These are phyloP conservation scores for Dimorphilus gyrociliatus DNA, from an alignment of 2,888 invertebrate species.

Conservation along the genomic window DNA sequence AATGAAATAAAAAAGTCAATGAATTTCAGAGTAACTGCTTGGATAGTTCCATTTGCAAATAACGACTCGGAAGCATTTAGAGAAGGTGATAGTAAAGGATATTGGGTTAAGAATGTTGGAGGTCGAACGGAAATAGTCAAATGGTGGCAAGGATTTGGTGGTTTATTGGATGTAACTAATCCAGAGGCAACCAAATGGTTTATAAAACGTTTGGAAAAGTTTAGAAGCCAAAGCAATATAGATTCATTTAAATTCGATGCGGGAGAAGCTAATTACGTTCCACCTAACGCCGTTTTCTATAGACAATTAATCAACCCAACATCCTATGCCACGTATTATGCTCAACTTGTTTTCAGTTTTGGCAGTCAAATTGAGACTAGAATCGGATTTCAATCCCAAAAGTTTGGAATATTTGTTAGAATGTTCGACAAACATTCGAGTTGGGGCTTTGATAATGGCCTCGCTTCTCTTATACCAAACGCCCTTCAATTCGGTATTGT, in stretches of 20 bases:
- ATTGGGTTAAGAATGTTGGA: constrained; percentile 36
- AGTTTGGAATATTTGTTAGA: constrained; percentile 56
- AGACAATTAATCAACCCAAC: constrained; percentile 12
- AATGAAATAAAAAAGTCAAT: constrained; percentile 46
- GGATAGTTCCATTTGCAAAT: constrained; percentile 55
- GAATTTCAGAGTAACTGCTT: constrained; percentile 59
- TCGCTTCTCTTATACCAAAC: constrained; percentile 64
- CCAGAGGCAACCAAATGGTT: constrained; percentile 62
- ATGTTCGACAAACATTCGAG: constrained; percentile 67
- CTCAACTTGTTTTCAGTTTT: constrained; percentile 29
- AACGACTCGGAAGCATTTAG: constrained; percentile 63
- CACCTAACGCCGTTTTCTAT: constrained; percentile 12
- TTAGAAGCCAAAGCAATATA: constrained; percentile 51
- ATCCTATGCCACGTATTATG: constrained; percentile 16
- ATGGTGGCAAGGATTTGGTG: constrained; percentile 53
- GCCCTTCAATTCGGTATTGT: constrained; percentile 49
- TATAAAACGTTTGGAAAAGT: constrained; percentile 48
- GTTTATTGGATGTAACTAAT: constrained; percentile 68
- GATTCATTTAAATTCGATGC: constrained; percentile 76
- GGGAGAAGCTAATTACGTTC: constrained; percentile 34
- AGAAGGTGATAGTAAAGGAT: constrained; percentile 51
- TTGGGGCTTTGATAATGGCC: constrained; percentile 61
- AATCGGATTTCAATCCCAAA: constrained; percentile 60
- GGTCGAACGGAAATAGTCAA: constrained; percentile 43
- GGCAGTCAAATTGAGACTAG: constrained; percentile 60